Evolutionary conservation across 2,888 invertebrate species (phyloP).

Genomic region (Panopea generosa): DNA sequence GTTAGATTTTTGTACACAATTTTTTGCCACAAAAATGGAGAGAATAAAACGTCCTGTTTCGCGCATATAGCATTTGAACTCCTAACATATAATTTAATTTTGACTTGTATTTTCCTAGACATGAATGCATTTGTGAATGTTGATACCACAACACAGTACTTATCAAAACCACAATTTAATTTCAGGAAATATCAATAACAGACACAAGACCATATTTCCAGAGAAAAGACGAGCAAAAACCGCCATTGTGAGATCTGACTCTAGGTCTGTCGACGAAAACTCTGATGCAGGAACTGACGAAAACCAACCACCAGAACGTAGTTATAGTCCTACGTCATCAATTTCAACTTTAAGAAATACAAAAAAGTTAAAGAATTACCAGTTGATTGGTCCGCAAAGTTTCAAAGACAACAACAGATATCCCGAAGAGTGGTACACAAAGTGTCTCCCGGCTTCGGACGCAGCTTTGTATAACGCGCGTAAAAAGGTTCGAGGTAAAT

Average conservation of each 20-base stretch:
- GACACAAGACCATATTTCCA: background rate
- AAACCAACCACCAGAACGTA: background rate
- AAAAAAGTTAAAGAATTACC: conserved; percentile 35
- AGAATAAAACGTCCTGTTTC: too few relatives aligned
- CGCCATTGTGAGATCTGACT: conserved; percentile 37
- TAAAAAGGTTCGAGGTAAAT: conserved; percentile 49
- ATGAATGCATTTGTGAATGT: too few relatives aligned
- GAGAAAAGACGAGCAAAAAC: conserved; percentile 34
- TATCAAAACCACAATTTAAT: too few relatives aligned
- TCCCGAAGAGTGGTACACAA: conserved; percentile 67
- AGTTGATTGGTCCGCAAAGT: conserved; percentile 36
- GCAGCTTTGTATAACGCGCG: conserved; percentile 59
- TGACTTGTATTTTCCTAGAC: too few relatives aligned
- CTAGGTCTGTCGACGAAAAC: conserved; percentile 2
- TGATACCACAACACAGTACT: too few relatives aligned
- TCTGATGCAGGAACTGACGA: background rate
- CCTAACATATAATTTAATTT: too few relatives aligned
- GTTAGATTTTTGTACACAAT: too few relatives aligned
- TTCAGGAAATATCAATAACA: too few relatives aligned
- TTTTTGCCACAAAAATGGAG: too few relatives aligned
- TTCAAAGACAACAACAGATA: conserved; percentile 60
- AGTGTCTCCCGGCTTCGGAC: conserved; percentile 66
- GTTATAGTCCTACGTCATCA: conserved; percentile 26
- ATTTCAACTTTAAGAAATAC: conserved; percentile 44
- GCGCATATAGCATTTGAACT: too few relatives aligned